Evolutionary conservation across 2,888 invertebrate genomes (phyloP).

Genomic region (Endomychus coccineus): DNA sequence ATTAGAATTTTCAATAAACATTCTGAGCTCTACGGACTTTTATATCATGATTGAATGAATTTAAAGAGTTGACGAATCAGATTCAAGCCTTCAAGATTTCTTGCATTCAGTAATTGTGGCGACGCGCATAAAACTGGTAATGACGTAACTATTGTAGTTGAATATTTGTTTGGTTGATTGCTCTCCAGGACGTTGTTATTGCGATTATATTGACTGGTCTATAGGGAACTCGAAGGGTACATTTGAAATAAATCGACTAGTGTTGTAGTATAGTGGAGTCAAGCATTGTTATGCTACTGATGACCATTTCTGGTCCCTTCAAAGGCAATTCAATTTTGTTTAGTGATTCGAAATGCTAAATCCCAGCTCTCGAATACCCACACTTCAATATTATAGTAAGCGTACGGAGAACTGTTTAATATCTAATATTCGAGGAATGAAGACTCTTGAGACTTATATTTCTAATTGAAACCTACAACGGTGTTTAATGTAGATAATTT

Average conservation of each 20-base stretch:
- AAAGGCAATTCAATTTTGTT: slow-evolving; percentile 39
- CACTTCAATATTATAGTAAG: too few relatives aligned
- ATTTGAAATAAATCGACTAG: slow-evolving; percentile 45
- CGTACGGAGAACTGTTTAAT: too few relatives aligned
- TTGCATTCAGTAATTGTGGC: too few relatives aligned
- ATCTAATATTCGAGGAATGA: too few relatives aligned
- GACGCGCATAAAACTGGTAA: too few relatives aligned
- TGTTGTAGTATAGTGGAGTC: slow-evolving; percentile 36
- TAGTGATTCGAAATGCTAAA: slow-evolving; percentile 18
- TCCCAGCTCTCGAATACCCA: too few relatives aligned
- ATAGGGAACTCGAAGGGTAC: slow-evolving; percentile 40
- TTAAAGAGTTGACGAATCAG: background rate
- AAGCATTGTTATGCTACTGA: slow-evolving; percentile 42
- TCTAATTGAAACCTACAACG: too few relatives aligned
- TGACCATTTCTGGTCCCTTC: slow-evolving; percentile 41
- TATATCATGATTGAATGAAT: background rate
- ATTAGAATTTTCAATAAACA: too few relatives aligned
- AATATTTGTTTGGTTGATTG: slow-evolving; percentile 33
- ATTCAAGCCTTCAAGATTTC: too few relatives aligned
- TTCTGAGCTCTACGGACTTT: too few relatives aligned
- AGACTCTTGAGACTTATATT: too few relatives aligned
- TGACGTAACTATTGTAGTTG: slow-evolving; percentile 5
- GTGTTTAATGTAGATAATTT: too few relatives aligned
- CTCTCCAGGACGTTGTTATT: slow-evolving; percentile 42
- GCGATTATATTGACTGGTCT: slow-evolving; percentile 48